Evolutionary conservation across 2,797 vertebrate genomes (phyloP).

Genomic region (Sebastes vulpes): DNA sequence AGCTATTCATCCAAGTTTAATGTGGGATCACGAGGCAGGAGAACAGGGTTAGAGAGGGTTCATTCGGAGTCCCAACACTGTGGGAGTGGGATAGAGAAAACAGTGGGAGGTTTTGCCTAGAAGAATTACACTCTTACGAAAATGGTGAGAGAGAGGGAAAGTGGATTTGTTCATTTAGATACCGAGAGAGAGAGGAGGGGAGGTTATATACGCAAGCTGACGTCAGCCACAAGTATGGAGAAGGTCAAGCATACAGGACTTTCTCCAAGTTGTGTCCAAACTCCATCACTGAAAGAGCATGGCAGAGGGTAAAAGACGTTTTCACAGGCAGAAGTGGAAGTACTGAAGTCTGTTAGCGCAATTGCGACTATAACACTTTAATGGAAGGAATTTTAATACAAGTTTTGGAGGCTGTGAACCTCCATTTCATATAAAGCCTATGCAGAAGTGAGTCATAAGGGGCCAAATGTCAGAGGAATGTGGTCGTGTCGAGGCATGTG

Average conservation of each 20-base stretch:
- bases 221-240: conserved; percentile 16
- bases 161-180: conserved; percentile 54
- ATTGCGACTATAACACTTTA: conserved; percentile 41
- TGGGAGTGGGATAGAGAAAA: conserved; percentile 55
- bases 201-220: conserved; percentile 33
- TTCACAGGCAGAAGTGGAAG: conserved; percentile 38
- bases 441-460: conserved; percentile 55
- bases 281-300: conserved; percentile 2
- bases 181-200: conserved; percentile 28
- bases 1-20: conserved; percentile 43
- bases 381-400: conserved; percentile 47
- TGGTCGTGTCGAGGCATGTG: conserved; percentile 43
- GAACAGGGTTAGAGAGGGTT: conserved; percentile 57
- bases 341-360: conserved; percentile 48
- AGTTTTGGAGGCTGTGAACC: conserved; percentile 38
- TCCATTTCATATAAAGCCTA: conserved; percentile 46
- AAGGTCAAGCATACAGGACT: conserved; percentile 18
- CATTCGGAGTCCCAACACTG: conserved; percentile 31
- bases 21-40: conserved; percentile 43
- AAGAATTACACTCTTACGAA: conserved; percentile 48
- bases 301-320: conserved; percentile 38
- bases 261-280: conserved; percentile 18
- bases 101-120: conserved; percentile 54
- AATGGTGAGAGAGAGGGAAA: conserved; percentile 20
- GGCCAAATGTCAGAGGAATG: conserved; percentile 63